These are phyloP conservation scores for Rhabdornis inornatus DNA, from an alignment of 2,113 vertebrate genomes.

Conservation along the genomic window DNA sequence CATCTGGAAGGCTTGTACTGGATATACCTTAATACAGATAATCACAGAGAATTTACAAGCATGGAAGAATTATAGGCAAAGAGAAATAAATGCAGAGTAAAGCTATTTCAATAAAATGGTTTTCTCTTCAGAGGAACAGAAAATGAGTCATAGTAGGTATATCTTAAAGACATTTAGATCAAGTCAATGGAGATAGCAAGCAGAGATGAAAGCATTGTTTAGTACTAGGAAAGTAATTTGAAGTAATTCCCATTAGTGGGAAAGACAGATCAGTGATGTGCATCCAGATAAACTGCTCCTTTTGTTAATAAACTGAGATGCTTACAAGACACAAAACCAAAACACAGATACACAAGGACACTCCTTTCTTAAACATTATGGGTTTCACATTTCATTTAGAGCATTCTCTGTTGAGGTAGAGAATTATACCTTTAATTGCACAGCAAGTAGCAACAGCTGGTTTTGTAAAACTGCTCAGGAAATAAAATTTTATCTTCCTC, in stretches of 20 bases:
- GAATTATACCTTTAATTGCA: not conserved
- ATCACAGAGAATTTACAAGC: not conserved
- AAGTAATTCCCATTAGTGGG: not conserved
- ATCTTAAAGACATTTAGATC: not conserved
- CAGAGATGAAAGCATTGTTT: not conserved
- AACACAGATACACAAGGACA: not conserved
- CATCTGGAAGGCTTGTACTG: not conserved
- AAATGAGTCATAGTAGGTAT: not conserved
- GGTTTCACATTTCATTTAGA: not conserved
- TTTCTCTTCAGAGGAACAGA: not conserved
- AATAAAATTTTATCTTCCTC: not conserved
- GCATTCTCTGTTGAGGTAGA: not conserved
- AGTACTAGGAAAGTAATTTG: not conserved
- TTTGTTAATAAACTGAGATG: not conserved
- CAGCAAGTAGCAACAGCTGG: not conserved
- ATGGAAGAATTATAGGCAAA: not conserved
- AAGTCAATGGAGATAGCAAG: not conserved
- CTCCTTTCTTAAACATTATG: not conserved
- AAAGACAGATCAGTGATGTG: not conserved
- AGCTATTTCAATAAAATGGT: not conserved
- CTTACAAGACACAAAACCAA: not conserved
- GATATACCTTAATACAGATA: not conserved
- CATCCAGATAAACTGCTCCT: not conserved
- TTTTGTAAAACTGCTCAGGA: not conserved
- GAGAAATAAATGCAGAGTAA: not conserved